A percentile compares a stretch with the other conserved stretches of the same genome.
These are phyloP conservation scores for Scolanthus callimorphus DNA, from an alignment of 92 coral and sea anemone species.

Conservation along the genomic window DNA sequence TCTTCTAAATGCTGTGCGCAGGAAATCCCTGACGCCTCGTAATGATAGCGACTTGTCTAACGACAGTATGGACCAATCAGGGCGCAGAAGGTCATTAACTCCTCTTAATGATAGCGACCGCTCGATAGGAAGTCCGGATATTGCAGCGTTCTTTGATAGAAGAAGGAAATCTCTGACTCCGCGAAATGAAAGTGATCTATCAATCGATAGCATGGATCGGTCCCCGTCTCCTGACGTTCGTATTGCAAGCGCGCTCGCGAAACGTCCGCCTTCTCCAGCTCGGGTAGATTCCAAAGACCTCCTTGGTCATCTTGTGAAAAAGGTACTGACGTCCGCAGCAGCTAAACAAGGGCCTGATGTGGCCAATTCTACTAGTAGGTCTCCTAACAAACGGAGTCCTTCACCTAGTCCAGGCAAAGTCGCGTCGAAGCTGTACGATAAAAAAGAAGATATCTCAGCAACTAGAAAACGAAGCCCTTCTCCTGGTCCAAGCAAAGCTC, in stretches of 20 bases:
- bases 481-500: too few species aligned
- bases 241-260: slow-evolving; percentile 9
- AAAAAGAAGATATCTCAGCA: too few species aligned
- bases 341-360: slow-evolving; percentile 38
- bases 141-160: too few species aligned
- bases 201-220: background rate
- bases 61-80: background rate
- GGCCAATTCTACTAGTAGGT: background rate
- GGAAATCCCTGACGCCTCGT: background rate
- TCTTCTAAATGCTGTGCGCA: background rate
- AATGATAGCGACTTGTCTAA: background rate
- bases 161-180: background rate
- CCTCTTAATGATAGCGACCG: slow-evolving; percentile 4
- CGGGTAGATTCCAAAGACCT: slow-evolving; percentile 72
- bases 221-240: background rate
- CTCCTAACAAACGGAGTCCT: background rate
- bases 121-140: background rate
- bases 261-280: slow-evolving; percentile 63
- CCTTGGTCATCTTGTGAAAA: slow-evolving; percentile 78
- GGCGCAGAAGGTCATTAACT: background rate
- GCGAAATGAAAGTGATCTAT: background rate
- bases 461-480: background rate
- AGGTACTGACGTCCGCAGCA: slow-evolving; percentile 73
- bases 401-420: background rate
- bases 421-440: background rate